These are phyloP conservation scores for Hylomyscus alleni DNA, from an alignment of 2,797 vertebrate genomes.

Conservation along the genomic window DNA sequence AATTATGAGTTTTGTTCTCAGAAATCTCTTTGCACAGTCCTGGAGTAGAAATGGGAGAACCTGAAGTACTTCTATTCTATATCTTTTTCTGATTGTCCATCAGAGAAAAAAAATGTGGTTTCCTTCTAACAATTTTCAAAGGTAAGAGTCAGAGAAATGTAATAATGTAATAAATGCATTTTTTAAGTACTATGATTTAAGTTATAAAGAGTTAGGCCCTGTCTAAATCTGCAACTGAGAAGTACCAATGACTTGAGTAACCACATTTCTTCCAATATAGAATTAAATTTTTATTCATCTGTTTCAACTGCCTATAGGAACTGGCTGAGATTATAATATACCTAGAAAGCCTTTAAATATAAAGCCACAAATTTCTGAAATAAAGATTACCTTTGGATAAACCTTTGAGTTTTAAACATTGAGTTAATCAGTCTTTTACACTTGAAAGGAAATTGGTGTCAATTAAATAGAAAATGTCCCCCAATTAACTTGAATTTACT, in stretches of 20 bases:
- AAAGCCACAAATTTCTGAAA: slow-evolving; percentile 40
- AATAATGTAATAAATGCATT: background rate
- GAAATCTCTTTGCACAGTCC: background rate
- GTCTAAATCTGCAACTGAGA: slow-evolving; percentile 30
- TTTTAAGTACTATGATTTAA: background rate
- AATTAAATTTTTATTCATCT: slow-evolving; percentile 44
- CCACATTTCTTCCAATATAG: slow-evolving; percentile 28
- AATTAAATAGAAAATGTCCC: slow-evolving; percentile 40
- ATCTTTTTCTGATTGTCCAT: background rate
- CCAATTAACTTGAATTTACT: slow-evolving; percentile 34
- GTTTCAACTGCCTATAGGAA: background rate
- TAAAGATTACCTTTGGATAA: slow-evolving; percentile 55
- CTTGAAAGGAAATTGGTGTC: background rate
- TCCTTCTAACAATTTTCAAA: slow-evolving; percentile 28
- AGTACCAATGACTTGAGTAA: slow-evolving; percentile 42
- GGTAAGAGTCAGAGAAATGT: slow-evolving; percentile 5
- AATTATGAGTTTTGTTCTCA: slow-evolving; percentile 32
- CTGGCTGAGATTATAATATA: background rate
- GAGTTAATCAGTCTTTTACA: slow-evolving; percentile 23
- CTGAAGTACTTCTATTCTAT: background rate
- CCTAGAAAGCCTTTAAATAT: slow-evolving; percentile 34
- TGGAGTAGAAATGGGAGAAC: background rate
- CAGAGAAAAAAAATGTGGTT: background rate
- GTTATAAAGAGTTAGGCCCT: background rate
- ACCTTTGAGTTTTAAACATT: background rate